Evolutionary conservation across 2,888 invertebrate species (phyloP).

Genomic region (Eupithecia subumbrata): DNA sequence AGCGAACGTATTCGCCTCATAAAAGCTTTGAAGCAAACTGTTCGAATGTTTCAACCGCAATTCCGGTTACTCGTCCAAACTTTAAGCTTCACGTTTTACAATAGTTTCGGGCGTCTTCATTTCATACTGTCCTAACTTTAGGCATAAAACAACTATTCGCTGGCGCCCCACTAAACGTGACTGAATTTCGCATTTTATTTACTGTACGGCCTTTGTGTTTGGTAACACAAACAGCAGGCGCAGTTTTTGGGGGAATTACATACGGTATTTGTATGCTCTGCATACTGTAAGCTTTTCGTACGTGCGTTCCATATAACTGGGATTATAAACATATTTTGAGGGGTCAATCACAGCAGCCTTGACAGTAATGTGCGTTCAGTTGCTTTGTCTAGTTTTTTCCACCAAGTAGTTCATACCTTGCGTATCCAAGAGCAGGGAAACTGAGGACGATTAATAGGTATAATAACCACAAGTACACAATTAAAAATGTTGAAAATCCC

Average conservation of each 20-base stretch:
- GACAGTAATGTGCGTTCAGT: background rate
- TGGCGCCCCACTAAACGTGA: slow-evolving; percentile 49
- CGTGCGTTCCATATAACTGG: slow-evolving; percentile 10
- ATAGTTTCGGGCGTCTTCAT: slow-evolving; percentile 47
- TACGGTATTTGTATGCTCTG: slow-evolving; percentile 14
- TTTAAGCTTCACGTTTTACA: slow-evolving; percentile 44
- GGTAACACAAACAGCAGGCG: slow-evolving; percentile 34
- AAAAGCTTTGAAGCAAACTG: slow-evolving; percentile 42
- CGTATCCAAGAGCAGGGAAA: background rate
- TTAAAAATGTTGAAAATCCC: too few relatives aligned
- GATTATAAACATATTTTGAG: background rate
- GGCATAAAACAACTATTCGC: slow-evolving; percentile 54
- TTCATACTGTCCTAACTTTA: slow-evolving; percentile 49
- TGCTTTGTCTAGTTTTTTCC: background rate
- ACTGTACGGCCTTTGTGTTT: slow-evolving; percentile 34
- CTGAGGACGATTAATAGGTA: background rate
- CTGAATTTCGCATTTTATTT: slow-evolving; percentile 51
- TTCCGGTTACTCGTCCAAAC: slow-evolving; percentile 14
- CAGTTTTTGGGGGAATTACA: slow-evolving; percentile 30
- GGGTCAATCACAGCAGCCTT: slow-evolving; percentile 4
- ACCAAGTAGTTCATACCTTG: background rate
- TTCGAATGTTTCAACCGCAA: slow-evolving; percentile 34
- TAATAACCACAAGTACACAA: too few relatives aligned
- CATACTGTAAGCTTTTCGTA: slow-evolving; percentile 13
- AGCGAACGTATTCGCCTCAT: slow-evolving; percentile 18